Evolutionary conservation across 2,113 vertebrate genomes (phyloP).

Genomic region (Hypocryptadius cinnamomeus): DNA sequence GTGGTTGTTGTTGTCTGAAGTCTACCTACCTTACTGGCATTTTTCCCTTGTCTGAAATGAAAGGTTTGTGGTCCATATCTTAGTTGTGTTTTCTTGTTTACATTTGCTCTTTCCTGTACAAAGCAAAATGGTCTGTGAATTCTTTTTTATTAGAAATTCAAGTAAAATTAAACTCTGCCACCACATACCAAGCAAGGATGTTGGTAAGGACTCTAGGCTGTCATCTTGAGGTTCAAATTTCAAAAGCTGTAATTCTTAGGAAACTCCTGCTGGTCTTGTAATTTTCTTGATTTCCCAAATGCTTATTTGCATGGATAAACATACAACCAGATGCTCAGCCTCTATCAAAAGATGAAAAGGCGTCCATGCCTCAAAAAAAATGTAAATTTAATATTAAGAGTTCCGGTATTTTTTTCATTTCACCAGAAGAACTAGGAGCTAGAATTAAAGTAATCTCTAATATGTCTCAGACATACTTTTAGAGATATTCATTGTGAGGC

Average conservation of each 20-base stretch:
- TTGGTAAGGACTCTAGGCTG: not conserved
- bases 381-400: not conserved
- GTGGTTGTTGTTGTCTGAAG: not conserved
- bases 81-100: not conserved
- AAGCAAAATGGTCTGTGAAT: not conserved
- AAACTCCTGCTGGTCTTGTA: not conserved
- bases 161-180: not conserved
- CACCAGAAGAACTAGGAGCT: not conserved
- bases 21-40: not conserved
- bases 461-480: not conserved
- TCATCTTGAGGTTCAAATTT: not conserved
- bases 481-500: not conserved
- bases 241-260: not conserved
- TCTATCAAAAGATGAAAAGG: not conserved
- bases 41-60: not conserved
- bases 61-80: not conserved
- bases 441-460: not conserved
- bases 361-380: not conserved
- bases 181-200: not conserved
- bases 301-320: accelerated
- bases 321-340: not conserved
- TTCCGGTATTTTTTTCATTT: not conserved
- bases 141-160: not conserved
- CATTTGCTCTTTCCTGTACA: not conserved
- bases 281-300: not conserved